Evolutionary conservation across 2,113 vertebrate genomes (phyloP), one percentile per base, ranked within the genome.

Genomic region (Verasper variegatus): DNA sequence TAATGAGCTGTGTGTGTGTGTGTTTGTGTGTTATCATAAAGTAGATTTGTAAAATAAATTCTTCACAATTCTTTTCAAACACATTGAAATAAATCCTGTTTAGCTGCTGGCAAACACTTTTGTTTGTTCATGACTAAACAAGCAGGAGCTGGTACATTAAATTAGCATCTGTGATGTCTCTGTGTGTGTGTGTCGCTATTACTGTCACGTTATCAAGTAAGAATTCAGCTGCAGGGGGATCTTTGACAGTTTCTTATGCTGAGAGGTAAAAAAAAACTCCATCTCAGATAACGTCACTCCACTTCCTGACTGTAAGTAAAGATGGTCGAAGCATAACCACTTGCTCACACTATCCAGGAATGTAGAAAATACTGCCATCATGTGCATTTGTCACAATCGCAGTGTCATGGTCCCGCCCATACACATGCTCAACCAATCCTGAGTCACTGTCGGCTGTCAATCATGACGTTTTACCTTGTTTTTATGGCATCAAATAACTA

Each of bases 31-130:
- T 76, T 78, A 78, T 80, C 70, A 68, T 88, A 3, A 42, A 78
- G 80, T n/a, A 35, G 57, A 82, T 88, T 85, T 82, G 74, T 76
- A 78, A 20, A 79, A 77, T 76, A 77, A 49, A 71, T 73, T 82
- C 51, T 72, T 70, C 7, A 75, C 20, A 71, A 74, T 78, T 85
- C 73, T 59, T 76, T 79, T 83, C 76, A 76, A 75, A 82, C 13
- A 37, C 40, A 56, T 60, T 67, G 74, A 74, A 82, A 86, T 60
- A 51, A 83, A 83, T 76, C 58, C 81, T 27, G 65, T 85, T 79
- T 64, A 74, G 66, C 64, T 77, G 42, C 69, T 62, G 64, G 63
- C 69, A 69, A 63, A 71, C 64, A 3, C 52, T 56, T 83, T 71
- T 77, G 71, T 76, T 78, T 75, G 68, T 75, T 66, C 71, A 40